Conservation (phyloP, 1,140 invertebrate genomes). For the Lordiphosa stackelbergi region DNA sequence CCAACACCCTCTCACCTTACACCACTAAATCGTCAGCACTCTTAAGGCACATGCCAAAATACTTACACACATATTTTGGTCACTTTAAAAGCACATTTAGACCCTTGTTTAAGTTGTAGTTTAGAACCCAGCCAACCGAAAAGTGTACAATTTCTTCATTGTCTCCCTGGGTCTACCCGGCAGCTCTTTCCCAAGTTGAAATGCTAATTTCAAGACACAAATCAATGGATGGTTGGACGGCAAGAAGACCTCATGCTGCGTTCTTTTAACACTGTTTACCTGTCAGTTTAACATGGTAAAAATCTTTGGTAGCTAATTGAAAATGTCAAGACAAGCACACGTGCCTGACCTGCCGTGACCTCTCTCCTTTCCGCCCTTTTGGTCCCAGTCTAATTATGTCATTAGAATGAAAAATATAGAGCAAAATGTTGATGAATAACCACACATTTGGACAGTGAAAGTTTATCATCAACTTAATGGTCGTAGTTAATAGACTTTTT, state of each 20-base stretch:
- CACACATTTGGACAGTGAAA: constrained; percentile 42
- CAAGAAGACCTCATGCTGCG: constrained; percentile 22
- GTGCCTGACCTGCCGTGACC: constrained; percentile 33
- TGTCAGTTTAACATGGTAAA: constrained; percentile 34
- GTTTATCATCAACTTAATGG: constrained; percentile 31
- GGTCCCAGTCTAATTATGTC: constrained; percentile 26
- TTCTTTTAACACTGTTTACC: constrained; percentile 34
- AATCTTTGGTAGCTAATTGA: constrained; percentile 37
- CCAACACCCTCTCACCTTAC: constrained; percentile 7
- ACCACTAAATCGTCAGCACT: constrained; percentile 33
- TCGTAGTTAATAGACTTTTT: constrained; percentile 47
- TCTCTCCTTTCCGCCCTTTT: not conserved
- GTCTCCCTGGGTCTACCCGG: constrained; percentile 8
- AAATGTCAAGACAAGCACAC: constrained; percentile 15
- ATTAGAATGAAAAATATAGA: constrained; percentile 32
- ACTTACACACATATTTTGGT: constrained; percentile 48
- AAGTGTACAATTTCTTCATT: constrained; percentile 53
- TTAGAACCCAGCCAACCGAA: constrained; percentile 44
- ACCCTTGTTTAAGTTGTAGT: constrained; percentile 30
- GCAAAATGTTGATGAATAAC: constrained; percentile 9
- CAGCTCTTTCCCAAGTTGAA: constrained; percentile 28
- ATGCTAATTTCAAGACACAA: constrained; percentile 55
- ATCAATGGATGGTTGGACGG: constrained; percentile 28
- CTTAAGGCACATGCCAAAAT: constrained; percentile 23
- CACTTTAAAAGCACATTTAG: constrained; percentile 62